These are phyloP conservation scores for Echinops telfairi DNA, from an alignment of 2,113 vertebrate genomes.

Conservation along the genomic window DNA sequence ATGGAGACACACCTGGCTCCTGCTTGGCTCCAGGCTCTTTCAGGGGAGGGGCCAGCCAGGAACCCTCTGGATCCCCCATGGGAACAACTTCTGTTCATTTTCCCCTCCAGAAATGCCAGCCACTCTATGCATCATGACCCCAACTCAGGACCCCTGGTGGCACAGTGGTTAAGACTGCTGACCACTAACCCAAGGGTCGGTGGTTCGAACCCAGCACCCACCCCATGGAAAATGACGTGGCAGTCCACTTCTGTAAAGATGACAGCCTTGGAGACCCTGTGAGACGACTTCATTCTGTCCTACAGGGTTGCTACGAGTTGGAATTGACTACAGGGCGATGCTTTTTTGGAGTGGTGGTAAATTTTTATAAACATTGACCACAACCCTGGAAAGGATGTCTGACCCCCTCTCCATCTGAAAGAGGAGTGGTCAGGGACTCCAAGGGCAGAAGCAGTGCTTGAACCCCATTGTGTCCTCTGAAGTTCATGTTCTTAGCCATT, in stretches of 20 bases:
- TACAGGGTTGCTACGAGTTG: not conserved
- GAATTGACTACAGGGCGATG: not conserved
- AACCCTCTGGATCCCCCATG: not conserved
- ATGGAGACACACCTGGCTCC: not conserved
- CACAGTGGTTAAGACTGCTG: not conserved
- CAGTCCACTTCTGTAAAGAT: not conserved
- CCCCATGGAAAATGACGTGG: not conserved
- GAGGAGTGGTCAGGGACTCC: not conserved
- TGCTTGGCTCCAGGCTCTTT: not conserved
- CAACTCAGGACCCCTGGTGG: not conserved
- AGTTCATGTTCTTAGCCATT: not conserved
- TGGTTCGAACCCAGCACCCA: not conserved
- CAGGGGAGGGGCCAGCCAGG: no score
- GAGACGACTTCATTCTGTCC: not conserved
- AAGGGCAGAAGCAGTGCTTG: not conserved
- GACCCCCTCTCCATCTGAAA: not conserved
- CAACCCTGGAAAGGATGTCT: not conserved
- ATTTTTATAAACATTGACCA: not conserved
- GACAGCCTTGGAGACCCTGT: not conserved
- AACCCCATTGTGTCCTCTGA: not conserved
- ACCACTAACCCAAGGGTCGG: not conserved
- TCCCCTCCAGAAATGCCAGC: not conserved
- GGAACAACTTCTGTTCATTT: not conserved
- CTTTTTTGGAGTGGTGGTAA: no score
- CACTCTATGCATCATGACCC: not conserved